Percentiles rank a stretch among this genome's conserved stretches.
Evolutionary conservation across 2,888 invertebrate genomes (phyloP).

Genomic region (Aphodius sticticus): DNA sequence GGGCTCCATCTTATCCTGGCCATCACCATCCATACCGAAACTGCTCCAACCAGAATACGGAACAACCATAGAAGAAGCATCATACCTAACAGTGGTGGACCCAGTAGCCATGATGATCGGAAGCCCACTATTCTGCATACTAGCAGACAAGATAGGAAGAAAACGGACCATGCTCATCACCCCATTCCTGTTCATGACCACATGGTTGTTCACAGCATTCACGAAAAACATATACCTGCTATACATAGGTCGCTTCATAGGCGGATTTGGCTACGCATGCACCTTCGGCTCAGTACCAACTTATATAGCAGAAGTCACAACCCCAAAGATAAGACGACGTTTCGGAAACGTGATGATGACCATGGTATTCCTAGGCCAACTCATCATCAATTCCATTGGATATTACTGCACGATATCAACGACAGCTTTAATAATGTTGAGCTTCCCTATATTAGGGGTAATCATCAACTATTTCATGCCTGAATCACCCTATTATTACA

Average conservation of each 20-base stretch:
- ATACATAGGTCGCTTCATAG: conserved; percentile 48
- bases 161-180: conserved; percentile 48
- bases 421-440: conserved; percentile 65
- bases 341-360: conserved; percentile 51
- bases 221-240: conserved; percentile 48
- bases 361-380: conserved; percentile 47
- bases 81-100: conserved; percentile 52
- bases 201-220: conserved; percentile 46
- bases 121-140: conserved; percentile 45
- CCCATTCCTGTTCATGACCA: conserved; percentile 47
- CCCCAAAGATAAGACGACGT: conserved; percentile 49
- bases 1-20: conserved; percentile 34
- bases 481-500: conserved; percentile 60
- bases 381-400: conserved; percentile 62
- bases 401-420: conserved; percentile 63
- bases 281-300: conserved; percentile 48
- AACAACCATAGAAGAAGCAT: conserved; percentile 51
- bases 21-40: conserved; percentile 38
- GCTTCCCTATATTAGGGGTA: conserved; percentile 66
- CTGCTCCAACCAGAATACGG: conserved; percentile 38
- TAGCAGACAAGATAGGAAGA: conserved; percentile 50
- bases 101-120: conserved; percentile 46
- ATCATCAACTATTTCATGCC: conserved; percentile 68
- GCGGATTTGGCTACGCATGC: conserved; percentile 49
- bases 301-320: conserved; percentile 51